Conservation (phyloP, 2,888 invertebrate genomes). For the Caenorhabditis virilis region DNA sequence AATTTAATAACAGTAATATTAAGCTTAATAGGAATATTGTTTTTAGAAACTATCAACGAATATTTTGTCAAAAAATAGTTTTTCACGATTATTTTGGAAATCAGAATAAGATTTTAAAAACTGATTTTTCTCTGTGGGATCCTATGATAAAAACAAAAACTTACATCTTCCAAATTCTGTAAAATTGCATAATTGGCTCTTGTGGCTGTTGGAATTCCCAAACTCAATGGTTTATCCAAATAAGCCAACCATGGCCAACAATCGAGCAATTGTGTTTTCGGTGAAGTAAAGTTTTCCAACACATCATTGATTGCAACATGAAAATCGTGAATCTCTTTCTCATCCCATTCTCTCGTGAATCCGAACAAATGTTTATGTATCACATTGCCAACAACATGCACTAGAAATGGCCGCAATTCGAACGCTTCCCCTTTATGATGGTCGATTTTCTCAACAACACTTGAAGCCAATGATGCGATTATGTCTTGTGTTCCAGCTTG, state of each 20-base stretch:
- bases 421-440: slow-evolving; percentile 22
- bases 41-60: too few species aligned
- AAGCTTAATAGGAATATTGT: too few species aligned
- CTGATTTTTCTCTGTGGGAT: too few species aligned
- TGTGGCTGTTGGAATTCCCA: slow-evolving; percentile 35
- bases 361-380: slow-evolving; percentile 48
- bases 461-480: slow-evolving; percentile 31
- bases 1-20: too few species aligned
- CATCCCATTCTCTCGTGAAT: slow-evolving; percentile 37
- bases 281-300: slow-evolving; percentile 42
- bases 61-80: too few species aligned
- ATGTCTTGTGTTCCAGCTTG: slow-evolving; percentile 41
- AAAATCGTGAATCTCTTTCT: slow-evolving; percentile 44
- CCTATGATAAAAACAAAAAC: slow-evolving; percentile 1
- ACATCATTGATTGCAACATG: slow-evolving; percentile 38
- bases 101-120: too few species aligned
- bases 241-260: slow-evolving; percentile 41
- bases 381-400: slow-evolving; percentile 49
- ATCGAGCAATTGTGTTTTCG: slow-evolving; percentile 44
- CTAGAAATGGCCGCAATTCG: slow-evolving; percentile 33
- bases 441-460: slow-evolving; percentile 28
- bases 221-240: slow-evolving; percentile 35
- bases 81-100: too few species aligned
- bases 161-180: slow-evolving; percentile 29
- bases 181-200: slow-evolving; percentile 41